Percentiles rank a stretch among this genome's conserved stretches.
phyloP scores from a whole-genome alignment of 1,140 invertebrate genomes.

The Penaeus japonicus region DNA sequence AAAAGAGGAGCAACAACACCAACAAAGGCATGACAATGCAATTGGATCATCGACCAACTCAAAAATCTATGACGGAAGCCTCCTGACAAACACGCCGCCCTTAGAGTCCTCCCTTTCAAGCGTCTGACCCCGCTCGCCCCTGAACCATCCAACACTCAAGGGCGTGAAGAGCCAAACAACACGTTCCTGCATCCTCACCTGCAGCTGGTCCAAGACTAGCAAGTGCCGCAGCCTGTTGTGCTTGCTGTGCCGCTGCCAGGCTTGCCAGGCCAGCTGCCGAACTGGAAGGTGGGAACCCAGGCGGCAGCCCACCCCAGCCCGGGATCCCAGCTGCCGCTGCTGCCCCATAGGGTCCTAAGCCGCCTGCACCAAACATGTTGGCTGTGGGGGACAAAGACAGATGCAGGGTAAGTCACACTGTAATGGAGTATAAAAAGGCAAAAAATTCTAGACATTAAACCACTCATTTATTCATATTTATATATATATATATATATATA shows the following conservation, averaged over 20 bases:
- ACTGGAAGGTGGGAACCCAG: conserved; percentile 38
- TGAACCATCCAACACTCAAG: not conserved
- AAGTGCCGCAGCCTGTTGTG: conserved; percentile 50
- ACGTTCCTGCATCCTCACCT: not conserved
- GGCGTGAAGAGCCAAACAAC: not conserved
- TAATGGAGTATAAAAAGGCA: not conserved
- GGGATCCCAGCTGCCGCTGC: conserved; percentile 26
- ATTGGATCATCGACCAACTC: not conserved
- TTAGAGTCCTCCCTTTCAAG: not conserved
- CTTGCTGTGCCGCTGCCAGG: conserved; percentile 55
- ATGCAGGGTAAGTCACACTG: not conserved
- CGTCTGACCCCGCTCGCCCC: not conserved
- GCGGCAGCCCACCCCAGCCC: conserved; percentile 27
- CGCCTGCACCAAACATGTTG: conserved; percentile 42
- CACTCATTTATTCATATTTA: too few relatives aligned
- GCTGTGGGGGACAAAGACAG: conserved; percentile 15
- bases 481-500: too few relatives aligned
- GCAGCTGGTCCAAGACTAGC: conserved; percentile 47
- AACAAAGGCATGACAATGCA: not conserved
- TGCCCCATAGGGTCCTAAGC: conserved; percentile 8
- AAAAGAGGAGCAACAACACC: not conserved
- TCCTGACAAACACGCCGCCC: too few relatives aligned
- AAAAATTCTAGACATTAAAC: not conserved
- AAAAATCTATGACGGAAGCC: not conserved
- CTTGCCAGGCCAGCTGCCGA: conserved; percentile 51